A percentile compares a stretch with the other conserved stretches of the same genome.
phyloP scores from a whole-genome alignment of 2,888 invertebrate genomes.

The Ellobium chinense region DNA sequence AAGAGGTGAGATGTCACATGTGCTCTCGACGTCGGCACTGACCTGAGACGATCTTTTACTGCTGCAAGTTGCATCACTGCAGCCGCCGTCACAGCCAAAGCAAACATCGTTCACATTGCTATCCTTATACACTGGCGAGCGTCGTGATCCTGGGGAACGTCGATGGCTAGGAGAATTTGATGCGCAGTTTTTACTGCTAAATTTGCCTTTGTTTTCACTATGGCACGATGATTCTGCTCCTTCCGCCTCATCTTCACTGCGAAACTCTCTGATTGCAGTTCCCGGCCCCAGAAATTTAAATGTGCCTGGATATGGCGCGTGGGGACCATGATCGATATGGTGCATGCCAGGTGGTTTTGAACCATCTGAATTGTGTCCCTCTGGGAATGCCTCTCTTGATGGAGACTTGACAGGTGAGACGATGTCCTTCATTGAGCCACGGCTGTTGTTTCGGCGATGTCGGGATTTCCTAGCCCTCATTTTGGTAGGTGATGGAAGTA shows the following conservation, averaged over 20 bases:
- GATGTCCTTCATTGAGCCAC: conserved; percentile 70
- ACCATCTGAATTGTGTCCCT: conserved; percentile 58
- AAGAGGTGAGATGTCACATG: conserved; percentile 64
- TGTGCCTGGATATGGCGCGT: conserved; percentile 54
- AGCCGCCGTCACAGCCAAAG: conserved; percentile 76
- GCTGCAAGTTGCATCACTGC: conserved; percentile 74
- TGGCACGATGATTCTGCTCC: neutral
- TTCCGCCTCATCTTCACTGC: conserved; percentile 46
- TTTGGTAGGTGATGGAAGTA: conserved; percentile 72
- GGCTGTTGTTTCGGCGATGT: conserved; percentile 77
- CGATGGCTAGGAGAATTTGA: neutral
- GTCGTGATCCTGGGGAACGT: neutral
- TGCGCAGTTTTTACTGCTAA: neutral
- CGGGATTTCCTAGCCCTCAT: conserved; percentile 74
- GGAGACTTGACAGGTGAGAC: conserved; percentile 68
- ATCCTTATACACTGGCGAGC: conserved; percentile 40
- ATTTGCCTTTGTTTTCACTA: neutral
- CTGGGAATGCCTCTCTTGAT: conserved; percentile 67
- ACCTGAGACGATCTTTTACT: conserved; percentile 64
- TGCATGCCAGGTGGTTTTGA: neutral
- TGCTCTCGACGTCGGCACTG: conserved; percentile 72
- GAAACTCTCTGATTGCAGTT: conserved; percentile 68
- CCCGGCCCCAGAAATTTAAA: conserved; percentile 72
- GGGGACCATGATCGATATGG: conserved; percentile 47
- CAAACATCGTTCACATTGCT: conserved; percentile 76